Evolutionary conservation across 2,797 vertebrate species (phyloP), one percentile per base, ranked within the genome.

Genomic region (Anguilla anguilla): DNA sequence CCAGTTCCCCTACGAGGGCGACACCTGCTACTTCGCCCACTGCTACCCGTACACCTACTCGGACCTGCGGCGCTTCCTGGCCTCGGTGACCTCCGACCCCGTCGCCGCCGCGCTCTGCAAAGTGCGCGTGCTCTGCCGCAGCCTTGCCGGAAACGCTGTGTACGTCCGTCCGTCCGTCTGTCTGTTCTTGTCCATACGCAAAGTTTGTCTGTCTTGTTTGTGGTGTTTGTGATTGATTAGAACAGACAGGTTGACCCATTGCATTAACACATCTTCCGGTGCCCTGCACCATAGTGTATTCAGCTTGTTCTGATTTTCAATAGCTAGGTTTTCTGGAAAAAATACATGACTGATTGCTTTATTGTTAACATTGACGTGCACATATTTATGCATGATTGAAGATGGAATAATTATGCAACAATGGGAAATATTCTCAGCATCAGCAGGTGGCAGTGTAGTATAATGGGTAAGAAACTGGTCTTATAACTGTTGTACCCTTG

Each of bases 1-100:
- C 7, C 93, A 93, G 92, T 99, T 99, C 91, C 97, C 97, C 0
- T 92, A 97, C 0, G 95, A 97, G 3, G 67, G 93, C 0, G 98
- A 99, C 94, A 98, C 97, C 0, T 99, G 98, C 90, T 99, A 97
- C 93, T 95, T 99, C 0, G 97, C 98, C 51, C 97, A 98, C 91
- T 97, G 96, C 92, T 99, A 99, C 93, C 98, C 98, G 0, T 99
- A 99, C 91, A 99, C 98, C 1, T 99, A 98, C 90, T 97, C 97
- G 0, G 96, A 96, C 35, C 95, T 99, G 89, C 97, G 97, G 86
- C 88, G 87, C 74, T 98, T 98, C 95, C 96, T 99, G 10, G 87
- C 61, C 31, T 82, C 77, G 0, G 91, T 98, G 82, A 93, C 86
- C 0, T 95, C 94, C 0, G 95, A 97, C 92, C 96, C 97, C 0